Evolutionary conservation across 2,888 invertebrate genomes (phyloP).

Genomic region (Dicyrtomina minuta): DNA sequence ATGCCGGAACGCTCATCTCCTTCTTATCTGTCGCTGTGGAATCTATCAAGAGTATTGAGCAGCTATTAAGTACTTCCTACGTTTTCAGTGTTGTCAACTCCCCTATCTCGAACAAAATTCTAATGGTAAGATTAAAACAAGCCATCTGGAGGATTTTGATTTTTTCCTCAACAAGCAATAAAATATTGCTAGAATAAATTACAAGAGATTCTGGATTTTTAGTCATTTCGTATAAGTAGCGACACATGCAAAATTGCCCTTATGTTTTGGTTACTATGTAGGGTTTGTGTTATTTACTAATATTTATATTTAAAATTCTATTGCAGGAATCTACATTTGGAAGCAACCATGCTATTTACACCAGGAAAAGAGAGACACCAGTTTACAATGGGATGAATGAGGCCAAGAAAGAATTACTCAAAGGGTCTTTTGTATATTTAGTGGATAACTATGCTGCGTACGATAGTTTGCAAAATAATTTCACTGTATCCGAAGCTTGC

Average conservation of each 20-base stretch:
- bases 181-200: no score
- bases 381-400: conserved; percentile 29
- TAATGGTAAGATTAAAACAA: conserved; percentile 28
- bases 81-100: conserved; percentile 30
- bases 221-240: no score
- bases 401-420: conserved; percentile 24
- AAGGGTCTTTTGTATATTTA: conserved; percentile 39
- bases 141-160: neutral
- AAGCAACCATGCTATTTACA: conserved; percentile 21
- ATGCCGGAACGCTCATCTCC: conserved; percentile 40
- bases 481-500: conserved; percentile 33
- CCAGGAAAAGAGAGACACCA: conserved; percentile 16
- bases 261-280: no score
- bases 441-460: conserved; percentile 37
- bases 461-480: conserved; percentile 30
- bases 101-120: conserved; percentile 32
- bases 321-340: conserved; percentile 37
- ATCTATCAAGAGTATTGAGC: conserved; percentile 35
- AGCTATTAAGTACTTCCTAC: conserved; percentile 31
- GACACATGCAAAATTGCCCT: no score
- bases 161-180: no score
- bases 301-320: no score
- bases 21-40: conserved; percentile 40
- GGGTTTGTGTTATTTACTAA: no score
- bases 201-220: no score